phyloP scores from a whole-genome alignment of 2,888 invertebrate genomes.

The Ophion ventricosus region DNA sequence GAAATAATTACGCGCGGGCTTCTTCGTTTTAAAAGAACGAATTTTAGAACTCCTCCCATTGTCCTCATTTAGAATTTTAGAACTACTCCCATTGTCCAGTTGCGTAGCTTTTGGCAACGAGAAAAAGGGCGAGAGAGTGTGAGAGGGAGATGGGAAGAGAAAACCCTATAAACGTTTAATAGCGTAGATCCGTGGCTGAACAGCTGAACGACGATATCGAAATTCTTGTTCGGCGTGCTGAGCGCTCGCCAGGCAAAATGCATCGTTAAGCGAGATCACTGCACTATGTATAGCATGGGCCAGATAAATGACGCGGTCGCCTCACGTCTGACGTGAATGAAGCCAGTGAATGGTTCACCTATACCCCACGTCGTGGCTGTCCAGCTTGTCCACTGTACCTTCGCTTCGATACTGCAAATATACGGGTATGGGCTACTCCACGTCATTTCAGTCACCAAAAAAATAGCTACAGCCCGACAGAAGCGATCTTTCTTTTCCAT shows the following conservation, averaged over 20 bases:
- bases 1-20: too few species aligned
- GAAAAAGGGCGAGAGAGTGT: constrained; percentile 25
- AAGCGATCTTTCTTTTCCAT: not conserved
- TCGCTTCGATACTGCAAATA: constrained; percentile 46
- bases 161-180: constrained; percentile 51
- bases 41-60: too few species aligned
- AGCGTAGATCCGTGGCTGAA: constrained; percentile 45
- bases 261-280: constrained; percentile 78
- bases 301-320: constrained; percentile 81
- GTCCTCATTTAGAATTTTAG: too few species aligned
- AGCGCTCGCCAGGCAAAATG: constrained; percentile 72
- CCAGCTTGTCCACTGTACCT: constrained; percentile 52
- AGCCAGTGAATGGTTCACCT: constrained; percentile 77
- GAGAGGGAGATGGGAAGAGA: too few species aligned
- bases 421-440: constrained; percentile 36
- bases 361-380: constrained; percentile 64
- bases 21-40: too few species aligned
- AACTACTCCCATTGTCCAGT: too few species aligned
- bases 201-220: constrained; percentile 64
- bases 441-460: constrained; percentile 8
- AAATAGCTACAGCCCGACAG: not conserved
- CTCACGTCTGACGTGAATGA: constrained; percentile 81
- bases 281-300: constrained; percentile 63
- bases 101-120: not conserved
- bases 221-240: constrained; percentile 59